phyloP scores from a whole-genome alignment of 2,888 invertebrate species.

The Allolobophora icterica region DNA sequence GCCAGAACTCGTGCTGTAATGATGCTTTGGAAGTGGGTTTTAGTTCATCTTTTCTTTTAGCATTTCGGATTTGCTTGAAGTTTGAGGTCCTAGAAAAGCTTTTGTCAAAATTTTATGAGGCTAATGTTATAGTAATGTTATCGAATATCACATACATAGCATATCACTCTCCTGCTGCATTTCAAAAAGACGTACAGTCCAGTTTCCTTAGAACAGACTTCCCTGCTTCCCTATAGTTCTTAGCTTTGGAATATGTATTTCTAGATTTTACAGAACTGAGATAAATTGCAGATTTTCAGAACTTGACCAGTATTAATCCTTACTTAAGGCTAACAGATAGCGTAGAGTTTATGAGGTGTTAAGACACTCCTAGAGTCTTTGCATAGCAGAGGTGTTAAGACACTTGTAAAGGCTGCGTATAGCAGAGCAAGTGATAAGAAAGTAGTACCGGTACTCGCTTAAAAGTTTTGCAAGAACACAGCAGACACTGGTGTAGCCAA shows the following conservation, averaged over 20 bases:
- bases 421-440: not conserved
- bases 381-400: slow-evolving; percentile 17
- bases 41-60: too few species aligned
- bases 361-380: not conserved
- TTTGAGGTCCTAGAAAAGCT: too few species aligned
- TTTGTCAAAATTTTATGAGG: too few species aligned
- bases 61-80: too few species aligned
- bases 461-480: not conserved
- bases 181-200: not conserved
- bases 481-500: not conserved
- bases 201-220: not conserved
- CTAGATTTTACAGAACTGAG: slow-evolving; percentile 2
- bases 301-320: not conserved
- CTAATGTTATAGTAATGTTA: too few species aligned
- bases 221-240: not conserved
- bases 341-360: not conserved
- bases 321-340: not conserved
- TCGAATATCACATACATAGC: too few species aligned
- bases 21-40: too few species aligned
- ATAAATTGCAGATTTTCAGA: not conserved
- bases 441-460: not conserved
- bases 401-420: not conserved
- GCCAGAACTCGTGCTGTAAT: too few species aligned
- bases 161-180: too few species aligned
- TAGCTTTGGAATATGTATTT: not conserved